phyloP scores from a whole-genome alignment of 2,888 invertebrate genomes.

The Leptopilina drosophilae region DNA sequence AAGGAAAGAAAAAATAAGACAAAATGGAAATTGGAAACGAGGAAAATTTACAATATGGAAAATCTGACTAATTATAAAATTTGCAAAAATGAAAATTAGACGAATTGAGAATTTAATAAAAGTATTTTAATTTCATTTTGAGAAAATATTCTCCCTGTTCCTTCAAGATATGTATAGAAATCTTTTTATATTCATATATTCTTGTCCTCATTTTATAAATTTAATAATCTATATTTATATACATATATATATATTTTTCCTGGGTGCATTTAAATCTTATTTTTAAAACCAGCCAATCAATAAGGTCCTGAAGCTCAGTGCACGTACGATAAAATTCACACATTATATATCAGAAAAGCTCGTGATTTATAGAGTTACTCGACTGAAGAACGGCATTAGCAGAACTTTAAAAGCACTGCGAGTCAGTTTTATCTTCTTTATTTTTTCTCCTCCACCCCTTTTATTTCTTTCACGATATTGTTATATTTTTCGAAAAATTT shows the following conservation, averaged over 20 bases:
- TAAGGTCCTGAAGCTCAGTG: slow-evolving; percentile 4
- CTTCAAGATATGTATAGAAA: too few relatives aligned
- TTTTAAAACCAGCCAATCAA: slow-evolving; percentile 5
- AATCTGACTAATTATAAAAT: too few relatives aligned
- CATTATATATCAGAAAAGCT: slow-evolving; percentile 14
- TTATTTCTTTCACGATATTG: background rate
- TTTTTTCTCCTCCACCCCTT: background rate
- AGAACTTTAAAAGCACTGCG: slow-evolving; percentile 11
- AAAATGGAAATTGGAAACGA: too few relatives aligned
- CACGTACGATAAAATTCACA: slow-evolving; percentile 11
- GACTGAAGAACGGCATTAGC: slow-evolving; percentile 11
- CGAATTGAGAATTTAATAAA: too few relatives aligned
- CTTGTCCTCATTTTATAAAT: too few relatives aligned
- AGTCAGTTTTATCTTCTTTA: slow-evolving; percentile 2
- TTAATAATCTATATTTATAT: background rate
- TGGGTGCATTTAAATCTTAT: slow-evolving; percentile 1
- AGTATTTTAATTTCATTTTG: too few relatives aligned
- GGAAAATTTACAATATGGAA: too few relatives aligned
- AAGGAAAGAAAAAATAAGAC: too few relatives aligned
- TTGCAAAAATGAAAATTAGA: too few relatives aligned
- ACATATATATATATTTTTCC: background rate
- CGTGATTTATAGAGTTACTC: slow-evolving; percentile 14
- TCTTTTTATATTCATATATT: too few relatives aligned
- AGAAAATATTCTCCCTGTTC: too few relatives aligned
- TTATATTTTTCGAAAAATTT: background rate